Evolutionary conservation across 1,140 invertebrate species (phyloP).

Genomic region (Drosophila aff.): DNA sequence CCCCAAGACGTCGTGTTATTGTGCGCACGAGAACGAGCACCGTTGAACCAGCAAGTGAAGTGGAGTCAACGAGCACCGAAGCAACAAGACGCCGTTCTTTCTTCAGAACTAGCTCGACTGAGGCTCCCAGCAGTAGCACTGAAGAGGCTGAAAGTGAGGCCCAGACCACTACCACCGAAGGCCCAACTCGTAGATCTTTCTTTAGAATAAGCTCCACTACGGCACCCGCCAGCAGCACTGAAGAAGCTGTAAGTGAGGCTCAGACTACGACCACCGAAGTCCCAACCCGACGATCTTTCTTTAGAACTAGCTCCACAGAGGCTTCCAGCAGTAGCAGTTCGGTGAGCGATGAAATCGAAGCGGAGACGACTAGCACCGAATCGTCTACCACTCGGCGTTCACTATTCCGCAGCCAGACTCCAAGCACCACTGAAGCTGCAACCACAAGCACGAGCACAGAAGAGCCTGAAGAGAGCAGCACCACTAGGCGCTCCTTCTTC

Average conservation of each 20-base stretch:
- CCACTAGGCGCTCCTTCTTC: constrained; percentile 20
- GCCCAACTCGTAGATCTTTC: background rate
- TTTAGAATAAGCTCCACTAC: constrained; percentile 5
- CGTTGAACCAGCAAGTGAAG: constrained; percentile 2
- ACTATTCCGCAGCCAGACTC: constrained; percentile 9
- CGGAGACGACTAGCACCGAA: background rate
- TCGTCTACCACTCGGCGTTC: constrained; percentile 19
- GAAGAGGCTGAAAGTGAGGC: background rate
- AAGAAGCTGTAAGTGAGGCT: background rate
- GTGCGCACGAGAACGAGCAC: constrained; percentile 21
- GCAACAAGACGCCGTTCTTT: constrained; percentile 14
- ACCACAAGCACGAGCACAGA: constrained; percentile 13
- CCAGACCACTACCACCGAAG: background rate
- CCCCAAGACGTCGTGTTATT: constrained; percentile 13
- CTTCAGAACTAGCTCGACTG: constrained; percentile 4
- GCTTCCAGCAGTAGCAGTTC: constrained; percentile 10
- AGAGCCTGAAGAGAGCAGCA: constrained; percentile 12
- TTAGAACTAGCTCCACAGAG: constrained; percentile 6
- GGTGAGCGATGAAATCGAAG: background rate
- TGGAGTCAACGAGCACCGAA: constrained; percentile 2
- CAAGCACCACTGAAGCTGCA: constrained; percentile 11
- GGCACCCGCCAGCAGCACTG: constrained; percentile 1
- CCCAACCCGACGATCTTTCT: background rate
- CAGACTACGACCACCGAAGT: background rate
- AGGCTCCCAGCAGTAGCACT: background rate